phyloP scores from a whole-genome alignment of 2,113 vertebrate species.

The Cynocephalus volans region DNA sequence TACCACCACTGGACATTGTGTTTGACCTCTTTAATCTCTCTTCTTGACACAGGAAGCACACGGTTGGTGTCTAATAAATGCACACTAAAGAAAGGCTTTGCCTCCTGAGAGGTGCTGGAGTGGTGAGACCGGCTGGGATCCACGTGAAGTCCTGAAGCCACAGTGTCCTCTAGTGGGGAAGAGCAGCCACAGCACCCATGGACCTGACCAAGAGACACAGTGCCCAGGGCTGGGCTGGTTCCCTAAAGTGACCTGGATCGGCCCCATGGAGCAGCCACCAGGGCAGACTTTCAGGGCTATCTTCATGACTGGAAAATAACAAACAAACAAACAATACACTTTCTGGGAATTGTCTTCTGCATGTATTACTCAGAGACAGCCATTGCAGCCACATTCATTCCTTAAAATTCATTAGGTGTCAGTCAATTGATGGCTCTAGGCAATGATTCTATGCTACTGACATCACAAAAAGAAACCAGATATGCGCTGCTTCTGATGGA shows the following conservation, averaged over 20 bases:
- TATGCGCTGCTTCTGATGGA: not conserved
- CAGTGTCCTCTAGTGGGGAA: slow-evolving; percentile 81
- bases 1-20: not conserved
- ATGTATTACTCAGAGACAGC: not conserved
- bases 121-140: not conserved
- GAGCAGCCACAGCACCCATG: not conserved
- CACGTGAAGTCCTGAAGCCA: slow-evolving; percentile 60
- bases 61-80: slow-evolving; percentile 27
- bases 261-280: not conserved
- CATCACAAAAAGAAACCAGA: not conserved
- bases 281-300: not conserved
- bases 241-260: not conserved
- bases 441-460: not conserved
- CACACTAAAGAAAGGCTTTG: not conserved
- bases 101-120: not conserved
- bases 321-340: not conserved
- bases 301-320: not conserved
- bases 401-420: slow-evolving; percentile 35
- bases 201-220: not conserved
- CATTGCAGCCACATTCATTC: not conserved
- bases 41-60: slow-evolving; percentile 33
- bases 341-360: slow-evolving; percentile 3
- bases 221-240: not conserved
- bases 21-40: slow-evolving; percentile 5
- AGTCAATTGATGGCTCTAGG: not conserved